These are phyloP conservation scores for Drosophila teissieri DNA, from an alignment of 1,140 invertebrate genomes.

Conservation along the genomic window DNA sequence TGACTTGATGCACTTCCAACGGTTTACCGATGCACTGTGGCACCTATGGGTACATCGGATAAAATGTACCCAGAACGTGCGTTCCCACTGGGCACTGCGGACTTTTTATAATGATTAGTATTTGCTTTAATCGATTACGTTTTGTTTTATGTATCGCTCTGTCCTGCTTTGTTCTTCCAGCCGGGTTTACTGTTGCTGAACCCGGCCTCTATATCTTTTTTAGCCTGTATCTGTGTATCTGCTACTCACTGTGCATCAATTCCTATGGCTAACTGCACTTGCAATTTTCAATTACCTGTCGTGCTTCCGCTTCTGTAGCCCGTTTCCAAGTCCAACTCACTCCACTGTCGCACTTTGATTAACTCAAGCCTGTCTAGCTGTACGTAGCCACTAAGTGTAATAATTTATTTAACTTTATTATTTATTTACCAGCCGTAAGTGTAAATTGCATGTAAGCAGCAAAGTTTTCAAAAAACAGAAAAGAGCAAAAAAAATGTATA, in stretches of 20 bases:
- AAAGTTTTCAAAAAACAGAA: constrained; percentile 80
- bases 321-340: constrained; percentile 39
- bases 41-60: constrained; percentile 67
- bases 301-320: constrained; percentile 45
- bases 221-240: constrained; percentile 28
- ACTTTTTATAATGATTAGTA: constrained; percentile 70
- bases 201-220: constrained; percentile 32
- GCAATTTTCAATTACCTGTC: constrained; percentile 71
- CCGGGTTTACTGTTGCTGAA: constrained; percentile 55
- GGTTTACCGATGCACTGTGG: constrained; percentile 68
- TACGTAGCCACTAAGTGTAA: constrained; percentile 63
- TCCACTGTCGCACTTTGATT: constrained; percentile 41
- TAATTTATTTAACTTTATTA: constrained; percentile 77
- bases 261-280: constrained; percentile 57
- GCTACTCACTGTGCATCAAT: constrained; percentile 11
- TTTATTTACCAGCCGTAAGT: constrained; percentile 75
- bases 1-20: constrained; percentile 67
- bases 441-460: constrained; percentile 68
- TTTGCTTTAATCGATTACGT: constrained; percentile 75
- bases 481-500: constrained; percentile 72
- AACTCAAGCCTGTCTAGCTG: constrained; percentile 66
- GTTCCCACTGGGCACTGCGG: constrained; percentile 50
- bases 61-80: constrained; percentile 76
- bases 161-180: constrained; percentile 31
- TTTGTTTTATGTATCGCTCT: constrained; percentile 43